Percentiles rank a stretch among this genome's conserved stretches.
These are phyloP conservation scores for Cynocephalus volans DNA, from an alignment of 2,113 vertebrate genomes.

Conservation along the genomic window DNA sequence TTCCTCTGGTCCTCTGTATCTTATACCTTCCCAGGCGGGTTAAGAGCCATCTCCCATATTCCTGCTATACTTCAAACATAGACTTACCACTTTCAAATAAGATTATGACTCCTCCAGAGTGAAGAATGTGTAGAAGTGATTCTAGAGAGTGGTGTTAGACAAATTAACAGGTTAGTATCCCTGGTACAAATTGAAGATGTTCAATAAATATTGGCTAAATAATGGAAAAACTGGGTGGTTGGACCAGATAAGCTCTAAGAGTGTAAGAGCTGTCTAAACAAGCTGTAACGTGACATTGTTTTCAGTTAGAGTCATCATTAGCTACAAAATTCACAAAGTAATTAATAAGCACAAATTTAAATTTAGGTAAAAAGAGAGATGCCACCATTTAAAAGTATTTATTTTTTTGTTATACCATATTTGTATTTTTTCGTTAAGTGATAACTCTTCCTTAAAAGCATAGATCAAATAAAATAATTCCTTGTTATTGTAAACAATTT, in stretches of 20 bases:
- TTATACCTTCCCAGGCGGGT: too few relatives aligned
- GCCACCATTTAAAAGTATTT: too few relatives aligned
- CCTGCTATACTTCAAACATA: too few relatives aligned
- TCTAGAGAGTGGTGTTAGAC: neutral
- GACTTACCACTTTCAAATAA: too few relatives aligned
- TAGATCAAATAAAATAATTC: neutral
- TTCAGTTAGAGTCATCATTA: neutral
- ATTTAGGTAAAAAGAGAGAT: too few relatives aligned
- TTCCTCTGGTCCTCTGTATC: too few relatives aligned
- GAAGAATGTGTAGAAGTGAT: neutral
- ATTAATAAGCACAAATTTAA: too few relatives aligned
- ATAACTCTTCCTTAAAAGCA: too few relatives aligned
- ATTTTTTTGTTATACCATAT: too few relatives aligned
- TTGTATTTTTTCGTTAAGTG: too few relatives aligned
- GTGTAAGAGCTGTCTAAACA: neutral
- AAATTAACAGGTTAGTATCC: neutral
- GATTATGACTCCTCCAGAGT: neutral
- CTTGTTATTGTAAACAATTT: neutral
- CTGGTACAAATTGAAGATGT: neutral
- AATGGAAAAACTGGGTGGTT: neutral
- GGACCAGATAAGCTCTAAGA: neutral
- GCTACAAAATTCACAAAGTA: too few relatives aligned
- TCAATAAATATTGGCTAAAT: neutral
- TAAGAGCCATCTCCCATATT: too few relatives aligned
- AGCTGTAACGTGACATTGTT: neutral